phyloP scores from a whole-genome alignment of 2,888 invertebrate genomes.

The Athrips mouffetella region DNA sequence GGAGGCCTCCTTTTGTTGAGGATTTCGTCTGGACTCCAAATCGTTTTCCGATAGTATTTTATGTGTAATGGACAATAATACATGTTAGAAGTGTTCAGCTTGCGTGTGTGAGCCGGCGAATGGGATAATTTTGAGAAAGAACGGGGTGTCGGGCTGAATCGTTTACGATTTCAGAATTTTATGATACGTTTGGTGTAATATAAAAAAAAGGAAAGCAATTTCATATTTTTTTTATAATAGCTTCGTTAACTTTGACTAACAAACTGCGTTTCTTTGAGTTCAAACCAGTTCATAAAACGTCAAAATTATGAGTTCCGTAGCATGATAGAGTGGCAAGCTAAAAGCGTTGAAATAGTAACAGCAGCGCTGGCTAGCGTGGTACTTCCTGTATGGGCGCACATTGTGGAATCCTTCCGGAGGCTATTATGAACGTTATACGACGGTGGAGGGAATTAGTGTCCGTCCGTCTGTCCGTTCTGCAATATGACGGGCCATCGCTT shows the following conservation, averaged over 20 bases:
- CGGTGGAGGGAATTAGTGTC: slow-evolving; percentile 27
- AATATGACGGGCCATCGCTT: slow-evolving; percentile 19
- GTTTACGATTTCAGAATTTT: slow-evolving; percentile 7
- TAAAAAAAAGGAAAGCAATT: neutral
- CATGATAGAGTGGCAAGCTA: neutral
- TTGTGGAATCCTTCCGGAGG: slow-evolving; percentile 45
- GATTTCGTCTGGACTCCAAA: slow-evolving; percentile 54
- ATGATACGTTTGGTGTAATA: neutral
- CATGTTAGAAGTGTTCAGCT: slow-evolving; percentile 44
- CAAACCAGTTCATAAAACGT: slow-evolving; percentile 6
- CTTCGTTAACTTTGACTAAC: too few relatives aligned
- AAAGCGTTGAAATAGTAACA: slow-evolving; percentile 2
- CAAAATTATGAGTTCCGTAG: slow-evolving; percentile 25
- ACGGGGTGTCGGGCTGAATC: slow-evolving; percentile 7
- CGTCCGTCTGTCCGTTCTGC: slow-evolving; percentile 24
- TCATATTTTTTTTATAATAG: neutral
- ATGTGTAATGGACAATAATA: slow-evolving; percentile 68
- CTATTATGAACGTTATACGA: slow-evolving; percentile 47
- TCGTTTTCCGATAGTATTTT: slow-evolving; percentile 72
- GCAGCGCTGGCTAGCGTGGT: slow-evolving; percentile 27
- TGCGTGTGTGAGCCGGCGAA: slow-evolving; percentile 28
- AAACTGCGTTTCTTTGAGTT: too few relatives aligned
- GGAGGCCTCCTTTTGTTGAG: slow-evolving; percentile 36
- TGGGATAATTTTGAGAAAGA: slow-evolving; percentile 27
- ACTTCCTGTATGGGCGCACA: slow-evolving; percentile 33